Evolutionary conservation across 2,797 vertebrate species (phyloP).

Genomic region (Catostomus latipinnis): DNA sequence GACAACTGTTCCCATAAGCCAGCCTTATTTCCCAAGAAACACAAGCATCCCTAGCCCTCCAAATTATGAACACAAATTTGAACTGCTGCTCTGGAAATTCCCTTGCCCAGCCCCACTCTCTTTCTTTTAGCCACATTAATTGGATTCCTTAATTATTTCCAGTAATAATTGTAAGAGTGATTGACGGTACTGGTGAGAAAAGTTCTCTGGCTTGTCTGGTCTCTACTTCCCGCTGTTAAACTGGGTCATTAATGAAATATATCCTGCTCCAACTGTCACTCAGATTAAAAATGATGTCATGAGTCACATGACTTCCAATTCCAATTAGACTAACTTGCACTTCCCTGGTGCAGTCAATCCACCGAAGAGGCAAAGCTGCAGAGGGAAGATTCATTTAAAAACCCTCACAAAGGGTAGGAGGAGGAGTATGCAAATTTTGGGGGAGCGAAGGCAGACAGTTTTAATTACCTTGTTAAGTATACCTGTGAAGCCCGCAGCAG

Average conservation of each 20-base stretch:
- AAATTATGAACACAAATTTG: constrained; percentile 74
- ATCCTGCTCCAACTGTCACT: constrained; percentile 67
- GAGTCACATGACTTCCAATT: constrained; percentile 4
- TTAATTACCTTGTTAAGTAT: constrained; percentile 82
- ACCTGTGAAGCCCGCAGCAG: constrained; percentile 67
- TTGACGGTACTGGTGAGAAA: constrained; percentile 63
- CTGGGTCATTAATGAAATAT: constrained; percentile 76
- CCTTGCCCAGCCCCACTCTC: constrained; percentile 32
- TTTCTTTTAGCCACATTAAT: constrained; percentile 76
- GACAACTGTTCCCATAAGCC: constrained; percentile 74
- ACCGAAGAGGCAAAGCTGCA: constrained; percentile 12
- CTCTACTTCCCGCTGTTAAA: constrained; percentile 69
- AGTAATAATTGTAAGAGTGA: constrained; percentile 78
- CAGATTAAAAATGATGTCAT: constrained; percentile 52
- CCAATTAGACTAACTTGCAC: not conserved
- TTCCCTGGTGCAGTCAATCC: constrained; percentile 11
- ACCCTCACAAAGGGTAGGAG: not conserved
- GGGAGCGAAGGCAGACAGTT: constrained; percentile 74
- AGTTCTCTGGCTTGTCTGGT: constrained; percentile 58
- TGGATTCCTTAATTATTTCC: constrained; percentile 84
- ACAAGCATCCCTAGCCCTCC: constrained; percentile 61
- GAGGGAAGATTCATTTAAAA: constrained; percentile 31
- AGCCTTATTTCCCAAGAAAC: constrained; percentile 80
- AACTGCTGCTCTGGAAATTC: constrained; percentile 60
- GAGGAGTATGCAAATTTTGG: constrained; percentile 69